A percentile compares a stretch with the other conserved stretches of the same genome.
Evolutionary conservation across 1,140 invertebrate genomes (phyloP).

Genomic region (Pristionchus pacificus): DNA sequence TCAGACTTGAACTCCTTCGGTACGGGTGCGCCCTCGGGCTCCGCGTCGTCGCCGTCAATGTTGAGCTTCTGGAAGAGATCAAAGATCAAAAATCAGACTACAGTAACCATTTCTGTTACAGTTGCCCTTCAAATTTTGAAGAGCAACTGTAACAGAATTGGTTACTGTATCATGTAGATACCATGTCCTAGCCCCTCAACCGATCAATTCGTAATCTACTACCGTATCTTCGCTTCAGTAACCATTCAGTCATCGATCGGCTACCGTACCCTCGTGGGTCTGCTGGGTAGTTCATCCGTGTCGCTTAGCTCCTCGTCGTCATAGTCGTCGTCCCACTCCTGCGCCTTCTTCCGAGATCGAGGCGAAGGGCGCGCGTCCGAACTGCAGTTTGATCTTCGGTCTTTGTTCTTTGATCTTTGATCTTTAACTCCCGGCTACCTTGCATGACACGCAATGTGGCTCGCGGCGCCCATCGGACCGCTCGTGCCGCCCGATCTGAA

Average conservation of each 20-base stretch:
- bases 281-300: not conserved
- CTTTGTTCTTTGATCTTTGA: not conserved
- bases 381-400: not conserved
- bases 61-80: not conserved
- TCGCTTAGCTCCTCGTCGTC: constrained; percentile 9
- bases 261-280: not conserved
- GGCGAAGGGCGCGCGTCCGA: not conserved
- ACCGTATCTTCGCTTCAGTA: not conserved
- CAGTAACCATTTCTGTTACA: too few species aligned
- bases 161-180: too few species aligned
- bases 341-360: not conserved
- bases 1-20: not conserved
- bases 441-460: too few species aligned
- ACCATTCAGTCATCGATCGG: too few species aligned
- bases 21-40: not conserved
- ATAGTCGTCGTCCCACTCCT: constrained; percentile 15
- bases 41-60: not conserved
- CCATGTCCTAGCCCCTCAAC: too few species aligned
- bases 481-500: too few species aligned
- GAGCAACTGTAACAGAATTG: too few species aligned
- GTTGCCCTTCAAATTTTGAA: too few species aligned
- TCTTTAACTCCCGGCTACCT: too few species aligned
- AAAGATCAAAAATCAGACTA: too few species aligned
- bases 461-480: too few species aligned
- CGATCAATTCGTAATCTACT: too few species aligned